These are phyloP conservation scores for Ornithoptera alexandrae DNA, from an alignment of 2,888 invertebrate genomes.

Conservation along the genomic window DNA sequence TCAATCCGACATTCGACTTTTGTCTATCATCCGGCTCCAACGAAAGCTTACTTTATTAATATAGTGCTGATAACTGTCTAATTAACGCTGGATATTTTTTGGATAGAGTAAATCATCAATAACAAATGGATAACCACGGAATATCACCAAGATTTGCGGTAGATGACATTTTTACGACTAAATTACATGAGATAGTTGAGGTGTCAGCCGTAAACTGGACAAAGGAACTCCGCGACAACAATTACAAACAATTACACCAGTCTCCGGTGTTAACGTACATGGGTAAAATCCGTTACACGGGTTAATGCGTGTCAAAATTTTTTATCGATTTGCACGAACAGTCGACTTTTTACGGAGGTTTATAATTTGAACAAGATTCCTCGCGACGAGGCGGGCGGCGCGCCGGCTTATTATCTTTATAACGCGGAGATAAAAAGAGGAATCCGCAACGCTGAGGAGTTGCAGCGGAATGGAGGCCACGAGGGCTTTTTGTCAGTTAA, in stretches of 20 bases:
- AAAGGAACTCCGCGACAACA: constrained; percentile 10
- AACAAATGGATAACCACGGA: no score
- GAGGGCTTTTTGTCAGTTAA: constrained; percentile 18
- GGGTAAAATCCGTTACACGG: constrained; percentile 26
- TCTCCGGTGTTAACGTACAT: constrained; percentile 25
- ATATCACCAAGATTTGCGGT: not conserved
- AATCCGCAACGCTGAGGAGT: constrained; percentile 9
- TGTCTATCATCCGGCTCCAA: no score
- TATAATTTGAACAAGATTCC: constrained; percentile 25
- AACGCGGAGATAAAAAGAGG: constrained; percentile 25
- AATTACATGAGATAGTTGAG: not conserved
- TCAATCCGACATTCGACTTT: no score
- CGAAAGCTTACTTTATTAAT: no score
- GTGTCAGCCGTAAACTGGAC: not conserved
- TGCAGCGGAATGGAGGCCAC: constrained; percentile 11
- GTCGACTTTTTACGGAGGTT: constrained; percentile 10
- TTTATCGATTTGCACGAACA: constrained; percentile 16
- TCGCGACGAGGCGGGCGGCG: constrained; percentile 21
- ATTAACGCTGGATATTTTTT: no score
- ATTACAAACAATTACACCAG: constrained; percentile 24
- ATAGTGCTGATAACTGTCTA: no score
- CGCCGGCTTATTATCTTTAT: constrained; percentile 28
- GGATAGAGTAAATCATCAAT: no score
- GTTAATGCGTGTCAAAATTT: constrained; percentile 21
- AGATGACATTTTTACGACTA: not conserved